These are phyloP conservation scores for Plotosus lineatus DNA, from an alignment of 2,113 vertebrate genomes.

Conservation along the genomic window DNA sequence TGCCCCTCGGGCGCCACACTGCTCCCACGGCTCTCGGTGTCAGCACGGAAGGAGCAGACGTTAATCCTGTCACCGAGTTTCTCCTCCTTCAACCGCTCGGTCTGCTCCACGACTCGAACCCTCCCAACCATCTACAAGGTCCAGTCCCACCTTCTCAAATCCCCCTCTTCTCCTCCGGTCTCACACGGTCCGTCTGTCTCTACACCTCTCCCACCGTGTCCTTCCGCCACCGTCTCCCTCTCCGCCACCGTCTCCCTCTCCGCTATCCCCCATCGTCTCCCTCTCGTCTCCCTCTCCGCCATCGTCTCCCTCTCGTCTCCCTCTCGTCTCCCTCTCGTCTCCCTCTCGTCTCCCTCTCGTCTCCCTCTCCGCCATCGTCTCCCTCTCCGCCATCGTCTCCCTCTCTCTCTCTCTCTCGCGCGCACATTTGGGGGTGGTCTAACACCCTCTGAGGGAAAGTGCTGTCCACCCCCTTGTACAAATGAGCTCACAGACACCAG, in stretches of 20 bases:
- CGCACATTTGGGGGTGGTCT: no score
- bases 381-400: no score
- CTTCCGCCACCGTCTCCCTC: no score
- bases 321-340: neutral
- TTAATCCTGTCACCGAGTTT: constrained; percentile 13
- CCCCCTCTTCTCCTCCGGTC: no score
- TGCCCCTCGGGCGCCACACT: constrained; percentile 19
- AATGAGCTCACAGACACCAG: no score
- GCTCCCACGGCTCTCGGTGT: constrained; percentile 14
- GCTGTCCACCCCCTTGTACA: no score
- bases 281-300: neutral
- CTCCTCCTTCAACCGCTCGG: constrained; percentile 10
- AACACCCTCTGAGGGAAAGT: no score
- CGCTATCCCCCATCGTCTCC: neutral
- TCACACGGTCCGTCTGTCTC: no score
- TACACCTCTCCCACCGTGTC: no score
- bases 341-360: neutral
- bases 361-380: neutral
- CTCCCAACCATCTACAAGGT: neutral
- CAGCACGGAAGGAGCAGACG: neutral
- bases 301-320: neutral
- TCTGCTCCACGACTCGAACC: neutral
- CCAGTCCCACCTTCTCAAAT: no score
- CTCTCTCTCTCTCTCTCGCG: no score
- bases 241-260: no score